phyloP scores from a whole-genome alignment of 2,888 invertebrate genomes.

The Noctua janthe region DNA sequence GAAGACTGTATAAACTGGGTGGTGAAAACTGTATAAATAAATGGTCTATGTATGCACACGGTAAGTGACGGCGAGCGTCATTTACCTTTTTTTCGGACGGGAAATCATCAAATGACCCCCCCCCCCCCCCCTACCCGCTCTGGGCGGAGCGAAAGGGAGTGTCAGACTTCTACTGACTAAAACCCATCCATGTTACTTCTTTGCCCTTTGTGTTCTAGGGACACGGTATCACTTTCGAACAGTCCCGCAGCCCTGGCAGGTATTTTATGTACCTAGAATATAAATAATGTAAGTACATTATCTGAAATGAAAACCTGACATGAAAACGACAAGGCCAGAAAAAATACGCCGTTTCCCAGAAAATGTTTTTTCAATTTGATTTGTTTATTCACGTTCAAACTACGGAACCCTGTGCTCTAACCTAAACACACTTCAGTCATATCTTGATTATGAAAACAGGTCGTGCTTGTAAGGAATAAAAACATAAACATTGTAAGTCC shows the following conservation, averaged over 20 bases:
- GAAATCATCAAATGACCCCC: too few relatives aligned
- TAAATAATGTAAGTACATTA: background rate
- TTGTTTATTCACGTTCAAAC: conserved; percentile 32
- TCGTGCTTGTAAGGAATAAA: conserved; percentile 24
- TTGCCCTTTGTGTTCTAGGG: too few relatives aligned
- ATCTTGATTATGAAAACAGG: conserved; percentile 28
- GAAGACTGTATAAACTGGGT: background rate
- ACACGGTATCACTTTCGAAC: too few relatives aligned
- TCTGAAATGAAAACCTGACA: background rate
- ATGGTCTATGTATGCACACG: background rate
- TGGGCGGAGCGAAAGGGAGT: too few relatives aligned
- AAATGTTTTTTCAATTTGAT: conserved; percentile 18
- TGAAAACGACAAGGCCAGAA: background rate
- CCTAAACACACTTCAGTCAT: conserved; percentile 36
- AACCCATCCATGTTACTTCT: too few relatives aligned
- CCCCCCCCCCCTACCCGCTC: too few relatives aligned
- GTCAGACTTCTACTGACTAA: too few relatives aligned
- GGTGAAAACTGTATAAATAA: background rate
- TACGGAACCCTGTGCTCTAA: background rate
- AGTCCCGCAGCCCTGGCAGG: background rate
- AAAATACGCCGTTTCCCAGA: background rate
- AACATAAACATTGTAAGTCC: conserved; percentile 16
- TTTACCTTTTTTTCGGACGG: too few relatives aligned
- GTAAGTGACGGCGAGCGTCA: background rate
- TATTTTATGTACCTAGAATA: background rate